phyloP scores from a whole-genome alignment of 2,888 invertebrate species.

The Epistrophe eligans region DNA sequence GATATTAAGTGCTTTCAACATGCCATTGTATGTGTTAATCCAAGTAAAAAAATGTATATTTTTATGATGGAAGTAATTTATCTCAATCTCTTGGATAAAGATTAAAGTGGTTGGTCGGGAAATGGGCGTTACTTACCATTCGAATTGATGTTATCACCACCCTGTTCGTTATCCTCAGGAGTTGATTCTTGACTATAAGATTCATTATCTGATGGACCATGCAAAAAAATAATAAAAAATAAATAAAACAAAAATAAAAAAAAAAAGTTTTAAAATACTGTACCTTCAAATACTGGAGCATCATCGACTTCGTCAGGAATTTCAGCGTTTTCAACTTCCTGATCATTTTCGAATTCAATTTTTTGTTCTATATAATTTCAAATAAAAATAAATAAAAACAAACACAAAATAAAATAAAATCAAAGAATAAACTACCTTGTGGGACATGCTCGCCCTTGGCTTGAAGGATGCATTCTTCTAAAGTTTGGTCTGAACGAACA shows the following conservation, averaged over 20 bases:
- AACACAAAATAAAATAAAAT: neutral
- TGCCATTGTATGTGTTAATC: constrained; percentile 74
- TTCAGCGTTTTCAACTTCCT: constrained; percentile 80
- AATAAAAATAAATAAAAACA: constrained; percentile 79
- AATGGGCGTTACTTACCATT: constrained; percentile 80
- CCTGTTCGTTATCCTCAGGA: constrained; percentile 77
- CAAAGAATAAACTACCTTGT: constrained; percentile 55
- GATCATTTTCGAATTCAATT: constrained; percentile 82
- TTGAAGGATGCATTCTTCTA: constrained; percentile 88
- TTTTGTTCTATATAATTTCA: constrained; percentile 84
- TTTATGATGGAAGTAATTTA: constrained; percentile 66
- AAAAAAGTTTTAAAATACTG: constrained; percentile 67
- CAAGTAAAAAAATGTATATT: constrained; percentile 63
- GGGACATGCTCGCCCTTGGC: constrained; percentile 83
- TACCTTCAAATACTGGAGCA: constrained; percentile 84
- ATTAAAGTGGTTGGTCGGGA: constrained; percentile 49
- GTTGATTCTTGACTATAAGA: constrained; percentile 78
- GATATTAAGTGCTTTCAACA: constrained; percentile 67
- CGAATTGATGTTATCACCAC: constrained; percentile 76
- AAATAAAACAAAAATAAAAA: constrained; percentile 77
- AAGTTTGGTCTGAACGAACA: constrained; percentile 86
- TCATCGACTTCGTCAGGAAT: constrained; percentile 79
- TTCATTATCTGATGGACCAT: constrained; percentile 78
- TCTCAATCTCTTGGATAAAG: constrained; percentile 51
- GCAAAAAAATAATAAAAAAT: constrained; percentile 74